Evolutionary conservation across 2,797 vertebrate genomes (phyloP).

Genomic region (Tachyglossus aculeatus): DNA sequence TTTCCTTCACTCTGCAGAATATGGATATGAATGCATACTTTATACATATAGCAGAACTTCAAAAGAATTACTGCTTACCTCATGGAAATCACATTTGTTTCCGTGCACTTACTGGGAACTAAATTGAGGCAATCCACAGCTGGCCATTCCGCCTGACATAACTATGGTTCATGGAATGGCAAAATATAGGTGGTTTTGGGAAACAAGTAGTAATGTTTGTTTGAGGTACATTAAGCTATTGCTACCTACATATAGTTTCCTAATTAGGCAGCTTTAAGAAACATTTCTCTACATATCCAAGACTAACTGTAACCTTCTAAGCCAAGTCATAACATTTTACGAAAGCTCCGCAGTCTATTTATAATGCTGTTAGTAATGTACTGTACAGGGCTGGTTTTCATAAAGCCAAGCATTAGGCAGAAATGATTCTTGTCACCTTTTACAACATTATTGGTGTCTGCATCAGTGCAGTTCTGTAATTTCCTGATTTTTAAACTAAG

Average conservation of each 20-base stretch:
- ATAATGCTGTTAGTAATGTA: not conserved
- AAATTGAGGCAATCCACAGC: not conserved
- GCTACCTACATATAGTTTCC: not conserved
- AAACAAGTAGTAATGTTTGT: not conserved
- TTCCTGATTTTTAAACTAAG: not conserved
- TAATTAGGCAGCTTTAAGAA: conserved; percentile 7
- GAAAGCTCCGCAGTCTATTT: not conserved
- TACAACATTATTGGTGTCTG: not conserved
- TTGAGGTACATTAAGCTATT: not conserved
- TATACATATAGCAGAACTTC: not conserved
- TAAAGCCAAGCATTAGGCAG: not conserved
- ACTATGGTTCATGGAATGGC: not conserved
- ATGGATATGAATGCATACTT: not conserved
- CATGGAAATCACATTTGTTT: conserved; percentile 1
- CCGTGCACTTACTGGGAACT: not conserved
- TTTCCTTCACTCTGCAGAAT: too few relatives aligned
- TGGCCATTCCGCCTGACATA: not conserved
- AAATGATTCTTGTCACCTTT: not conserved
- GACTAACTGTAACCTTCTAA: conserved; percentile 1
- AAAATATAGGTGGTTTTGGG: not conserved
- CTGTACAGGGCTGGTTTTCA: not conserved
- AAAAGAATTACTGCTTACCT: conserved; percentile 8
- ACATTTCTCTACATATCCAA: not conserved
- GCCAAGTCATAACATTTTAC: conserved; percentile 8
- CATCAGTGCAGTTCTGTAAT: not conserved